phyloP scores from a whole-genome alignment of 2,113 vertebrate genomes.

The Cygnus buccinator region DNA sequence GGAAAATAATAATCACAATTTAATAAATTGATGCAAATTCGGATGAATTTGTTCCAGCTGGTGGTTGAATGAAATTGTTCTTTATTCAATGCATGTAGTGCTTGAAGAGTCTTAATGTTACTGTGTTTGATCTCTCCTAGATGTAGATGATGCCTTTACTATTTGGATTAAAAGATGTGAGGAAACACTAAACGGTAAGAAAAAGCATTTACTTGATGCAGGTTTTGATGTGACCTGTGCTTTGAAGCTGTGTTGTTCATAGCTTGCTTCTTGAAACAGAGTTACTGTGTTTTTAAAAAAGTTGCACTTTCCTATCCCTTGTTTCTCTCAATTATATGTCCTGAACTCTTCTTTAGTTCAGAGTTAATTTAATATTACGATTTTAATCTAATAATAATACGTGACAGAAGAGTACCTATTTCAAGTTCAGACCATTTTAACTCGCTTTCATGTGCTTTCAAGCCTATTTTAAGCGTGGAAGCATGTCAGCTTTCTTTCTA shows the following conservation, averaged over 20 bases:
- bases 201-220: background rate
- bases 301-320: background rate
- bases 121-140: conserved; percentile 72
- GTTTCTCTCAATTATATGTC: background rate
- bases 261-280: background rate
- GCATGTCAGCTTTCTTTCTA: background rate
- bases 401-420: background rate
- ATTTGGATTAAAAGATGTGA: conserved; percentile 91
- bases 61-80: background rate
- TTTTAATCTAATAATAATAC: background rate
- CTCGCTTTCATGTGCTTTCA: too few relatives aligned
- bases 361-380: background rate
- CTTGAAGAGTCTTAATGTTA: background rate
- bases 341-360: background rate
- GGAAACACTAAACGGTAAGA: conserved; percentile 86
- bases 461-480: background rate
- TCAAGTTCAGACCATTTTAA: background rate
- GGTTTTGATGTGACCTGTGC: background rate
- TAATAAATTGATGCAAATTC: background rate
- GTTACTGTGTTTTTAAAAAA: background rate
- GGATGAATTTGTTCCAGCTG: background rate
- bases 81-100: background rate
- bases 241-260: background rate
- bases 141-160: conserved; percentile 80
- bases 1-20: background rate